phyloP scores from a whole-genome alignment of 2,113 vertebrate species.

The Casuarius casuarius region DNA sequence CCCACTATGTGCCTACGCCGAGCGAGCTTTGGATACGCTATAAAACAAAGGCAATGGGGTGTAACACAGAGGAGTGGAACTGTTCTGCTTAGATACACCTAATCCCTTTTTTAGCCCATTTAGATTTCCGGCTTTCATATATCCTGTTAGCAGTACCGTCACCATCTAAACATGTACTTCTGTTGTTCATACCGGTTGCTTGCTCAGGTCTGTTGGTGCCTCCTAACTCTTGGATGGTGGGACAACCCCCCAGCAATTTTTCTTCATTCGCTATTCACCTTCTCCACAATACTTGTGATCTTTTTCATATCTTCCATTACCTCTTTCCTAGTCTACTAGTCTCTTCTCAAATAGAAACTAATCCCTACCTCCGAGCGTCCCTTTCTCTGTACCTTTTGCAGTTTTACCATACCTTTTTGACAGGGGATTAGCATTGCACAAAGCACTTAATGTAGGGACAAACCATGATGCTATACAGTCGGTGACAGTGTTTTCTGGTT shows the following conservation, averaged over 20 bases:
- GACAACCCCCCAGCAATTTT: fast-evolving
- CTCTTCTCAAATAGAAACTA: background rate
- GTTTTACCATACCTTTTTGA: background rate
- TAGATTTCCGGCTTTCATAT: background rate
- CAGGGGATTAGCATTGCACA: background rate
- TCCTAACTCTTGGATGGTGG: background rate
- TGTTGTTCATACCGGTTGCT: background rate
- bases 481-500: fast-evolving
- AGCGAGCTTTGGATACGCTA: fast-evolving
- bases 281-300: background rate
- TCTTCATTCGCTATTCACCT: background rate
- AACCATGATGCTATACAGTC: background rate
- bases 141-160: background rate
- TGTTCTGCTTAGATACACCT: background rate
- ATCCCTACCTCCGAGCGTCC: fast-evolving
- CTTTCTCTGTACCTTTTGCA: background rate
- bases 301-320: background rate
- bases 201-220: background rate
- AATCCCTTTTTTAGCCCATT: background rate
- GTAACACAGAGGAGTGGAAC: background rate
- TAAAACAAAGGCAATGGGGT: fast-evolving
- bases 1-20: background rate
- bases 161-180: background rate
- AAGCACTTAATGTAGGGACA: background rate
- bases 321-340: background rate